Evolutionary conservation across 2,888 invertebrate species (phyloP), one percentile per base, ranked within the genome.

Genomic region (Lamproptera curius): DNA sequence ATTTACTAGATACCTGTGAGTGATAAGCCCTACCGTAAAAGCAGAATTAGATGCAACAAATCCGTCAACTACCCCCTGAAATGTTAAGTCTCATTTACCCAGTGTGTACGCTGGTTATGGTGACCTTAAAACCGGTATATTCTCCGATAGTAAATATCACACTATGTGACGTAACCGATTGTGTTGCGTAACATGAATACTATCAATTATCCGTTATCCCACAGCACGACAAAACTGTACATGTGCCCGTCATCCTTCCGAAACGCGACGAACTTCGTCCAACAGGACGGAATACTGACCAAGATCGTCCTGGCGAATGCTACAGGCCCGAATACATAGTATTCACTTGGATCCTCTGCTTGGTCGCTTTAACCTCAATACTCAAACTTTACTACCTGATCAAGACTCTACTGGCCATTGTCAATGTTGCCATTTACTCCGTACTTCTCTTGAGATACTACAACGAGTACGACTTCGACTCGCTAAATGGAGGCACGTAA

Each of bases 331-430:
- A 98, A 76, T 97, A 97, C 68, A 92, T 97, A 10, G 95, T 97
- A 2, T 97, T 97, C 80, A 96, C 97, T 2, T 97, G 97, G 95
- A 94, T 98, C 43, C 85, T 99, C 13, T 95, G 97, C 63, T 90
- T 98, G 67, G 94, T 98, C 33, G 95, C 97, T 0, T 84, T 97
- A 51, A 97, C 98, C 0, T 95, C 98, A 0, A 97, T 97, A 20
- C 88, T 98, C 20, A 97, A 97, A 73, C 85, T 97, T 13, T 96
- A 96, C 70, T 97, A 96, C 68, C 76, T 97, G 54, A 92, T 96
- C 43, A 97, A 97, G 66, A 94, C 95, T 0, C 89, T 92, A 11
- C 86, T 97, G 60, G 95, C 96, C 0, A 77, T 93, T 5, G 73
- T 91, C 10, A 94, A 96, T 89, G 93, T 96, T 0, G 73, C 90